Conservation (phyloP, 2,797 vertebrate genomes). For the Anableps anableps region DNA sequence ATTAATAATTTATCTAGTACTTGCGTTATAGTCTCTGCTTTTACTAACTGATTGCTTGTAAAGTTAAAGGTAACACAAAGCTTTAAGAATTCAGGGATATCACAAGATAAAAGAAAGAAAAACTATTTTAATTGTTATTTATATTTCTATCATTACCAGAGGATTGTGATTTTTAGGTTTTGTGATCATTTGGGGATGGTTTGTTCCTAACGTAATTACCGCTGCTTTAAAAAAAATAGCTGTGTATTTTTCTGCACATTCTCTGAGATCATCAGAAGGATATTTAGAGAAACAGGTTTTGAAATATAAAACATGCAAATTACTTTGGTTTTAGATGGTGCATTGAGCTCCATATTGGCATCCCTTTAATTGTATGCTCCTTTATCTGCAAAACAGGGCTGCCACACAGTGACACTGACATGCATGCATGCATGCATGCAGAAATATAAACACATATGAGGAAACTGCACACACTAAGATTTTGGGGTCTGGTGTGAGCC, state of each 20-base stretch:
- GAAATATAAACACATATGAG: conserved; percentile 10
- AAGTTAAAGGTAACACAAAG: neutral
- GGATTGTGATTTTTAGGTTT: neutral
- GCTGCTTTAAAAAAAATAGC: neutral
- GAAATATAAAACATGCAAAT: neutral
- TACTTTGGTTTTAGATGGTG: neutral
- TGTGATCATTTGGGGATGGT: neutral
- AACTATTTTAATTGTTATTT: neutral
- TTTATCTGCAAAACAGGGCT: conserved; percentile 13
- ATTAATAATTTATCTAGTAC: neutral
- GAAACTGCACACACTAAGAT: conserved; percentile 5
- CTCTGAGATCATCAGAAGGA: neutral
- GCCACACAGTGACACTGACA: neutral
- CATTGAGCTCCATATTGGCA: neutral
- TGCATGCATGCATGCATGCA: conserved; percentile 12
- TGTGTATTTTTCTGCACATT: neutral
- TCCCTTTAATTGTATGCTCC: conserved; percentile 48
- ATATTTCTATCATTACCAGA: neutral
- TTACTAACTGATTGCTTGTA: neutral
- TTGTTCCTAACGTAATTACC: neutral
- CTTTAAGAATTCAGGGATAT: neutral
- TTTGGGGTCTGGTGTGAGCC: conserved; percentile 18
- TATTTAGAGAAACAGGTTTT: neutral
- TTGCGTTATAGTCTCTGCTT: neutral
- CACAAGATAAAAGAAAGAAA: neutral